Conservation (phyloP, 2,888 invertebrate genomes). For the Chelonus formosanus region DNA sequence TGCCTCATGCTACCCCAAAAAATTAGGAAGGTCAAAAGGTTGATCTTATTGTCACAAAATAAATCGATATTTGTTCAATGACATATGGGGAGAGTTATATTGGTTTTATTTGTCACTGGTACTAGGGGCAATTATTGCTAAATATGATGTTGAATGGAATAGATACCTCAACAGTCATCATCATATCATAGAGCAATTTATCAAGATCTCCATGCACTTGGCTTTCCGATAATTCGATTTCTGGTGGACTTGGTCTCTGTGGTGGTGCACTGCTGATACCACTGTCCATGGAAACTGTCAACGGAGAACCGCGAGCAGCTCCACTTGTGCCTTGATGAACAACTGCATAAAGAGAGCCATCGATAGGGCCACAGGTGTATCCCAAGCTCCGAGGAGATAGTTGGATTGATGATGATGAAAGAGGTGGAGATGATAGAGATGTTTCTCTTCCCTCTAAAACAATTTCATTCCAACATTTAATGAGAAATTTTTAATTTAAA, state of each 20-base stretch:
- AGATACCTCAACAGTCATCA: conserved; percentile 82
- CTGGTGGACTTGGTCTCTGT: conserved; percentile 61
- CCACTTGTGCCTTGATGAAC: conserved; percentile 59
- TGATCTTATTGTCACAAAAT: too few species aligned
- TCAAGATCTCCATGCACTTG: conserved; percentile 78
- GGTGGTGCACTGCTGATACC: conserved; percentile 78
- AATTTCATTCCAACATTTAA: conserved; percentile 30
- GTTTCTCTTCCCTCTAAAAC: conserved; percentile 71
- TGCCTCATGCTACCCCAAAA: too few species aligned
- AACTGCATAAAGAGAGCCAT: conserved; percentile 88
- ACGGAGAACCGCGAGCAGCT: conserved; percentile 74
- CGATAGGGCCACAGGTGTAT: conserved; percentile 85
- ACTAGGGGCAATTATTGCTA: background rate
- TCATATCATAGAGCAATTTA: conserved; percentile 85
- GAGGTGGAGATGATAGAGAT: conserved; percentile 63
- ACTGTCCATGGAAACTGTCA: conserved; percentile 90
- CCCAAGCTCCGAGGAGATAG: conserved; percentile 64
- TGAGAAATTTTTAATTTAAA: background rate
- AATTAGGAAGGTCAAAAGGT: too few species aligned
- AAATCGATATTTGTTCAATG: too few species aligned
- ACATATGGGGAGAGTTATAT: too few species aligned
- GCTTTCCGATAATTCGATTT: conserved; percentile 53
- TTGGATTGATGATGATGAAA: conserved; percentile 66
- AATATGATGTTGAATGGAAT: background rate
- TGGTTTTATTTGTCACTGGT: too few species aligned